These are phyloP conservation scores for Phoxinus phoxinus DNA, from an alignment of 2,113 vertebrate species.

Conservation along the genomic window DNA sequence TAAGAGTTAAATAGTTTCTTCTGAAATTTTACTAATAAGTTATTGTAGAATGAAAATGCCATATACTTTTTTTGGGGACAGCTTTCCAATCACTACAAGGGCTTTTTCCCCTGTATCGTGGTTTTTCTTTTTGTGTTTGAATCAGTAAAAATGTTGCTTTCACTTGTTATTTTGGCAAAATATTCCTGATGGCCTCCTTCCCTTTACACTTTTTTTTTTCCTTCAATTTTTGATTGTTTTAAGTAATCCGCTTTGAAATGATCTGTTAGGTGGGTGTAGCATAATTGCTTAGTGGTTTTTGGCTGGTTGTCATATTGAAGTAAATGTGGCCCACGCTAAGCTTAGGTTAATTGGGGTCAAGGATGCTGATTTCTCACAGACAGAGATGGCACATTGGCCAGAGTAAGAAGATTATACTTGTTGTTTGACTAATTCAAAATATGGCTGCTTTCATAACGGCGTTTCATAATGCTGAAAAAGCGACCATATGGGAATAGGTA, in stretches of 20 bases:
- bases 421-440: conserved; percentile 63
- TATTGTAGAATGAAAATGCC: not conserved
- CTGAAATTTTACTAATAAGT: too few species aligned
- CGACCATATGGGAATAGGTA: conserved; percentile 59
- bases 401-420: conserved; percentile 67
- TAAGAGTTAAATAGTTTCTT: not conserved
- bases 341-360: conserved; percentile 65
- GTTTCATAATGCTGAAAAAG: conserved; percentile 51
- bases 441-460: conserved; percentile 51
- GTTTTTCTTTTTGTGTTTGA: not conserved
- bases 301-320: conserved; percentile 45
- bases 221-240: conserved; percentile 38
- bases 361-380: conserved; percentile 60
- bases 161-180: not conserved
- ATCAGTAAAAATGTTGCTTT: conserved; percentile 23
- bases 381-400: conserved; percentile 54
- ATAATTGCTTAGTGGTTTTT: conserved; percentile 34
- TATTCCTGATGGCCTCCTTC: conserved; percentile 26
- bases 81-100: not conserved
- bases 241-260: conserved; percentile 47
- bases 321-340: conserved; percentile 44
- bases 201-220: conserved; percentile 27
- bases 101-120: not conserved
- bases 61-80: not conserved
- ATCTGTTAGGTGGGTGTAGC: conserved; percentile 43